These are phyloP conservation scores for Ariopsis seemanni DNA, from an alignment of 2,113 vertebrate genomes.

Conservation along the genomic window DNA sequence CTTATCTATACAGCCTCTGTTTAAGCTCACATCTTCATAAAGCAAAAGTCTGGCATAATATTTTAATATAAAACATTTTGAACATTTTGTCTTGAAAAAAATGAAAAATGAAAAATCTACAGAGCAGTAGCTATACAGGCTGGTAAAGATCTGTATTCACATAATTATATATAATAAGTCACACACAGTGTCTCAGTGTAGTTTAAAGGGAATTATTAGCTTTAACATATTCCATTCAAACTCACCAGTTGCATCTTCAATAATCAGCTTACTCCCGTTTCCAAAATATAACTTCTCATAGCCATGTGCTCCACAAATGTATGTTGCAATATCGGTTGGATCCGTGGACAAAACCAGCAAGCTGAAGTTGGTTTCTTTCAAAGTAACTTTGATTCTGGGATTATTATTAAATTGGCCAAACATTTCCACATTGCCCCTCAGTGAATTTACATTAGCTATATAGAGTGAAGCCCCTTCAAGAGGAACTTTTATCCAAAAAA, in stretches of 20 bases:
- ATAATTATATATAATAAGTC: not conserved
- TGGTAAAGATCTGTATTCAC: not conserved
- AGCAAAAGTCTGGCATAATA: too few relatives aligned
- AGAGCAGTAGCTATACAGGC: not conserved
- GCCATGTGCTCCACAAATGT: not conserved
- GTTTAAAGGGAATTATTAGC: not conserved
- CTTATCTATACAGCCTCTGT: too few relatives aligned
- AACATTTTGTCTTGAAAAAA: not conserved
- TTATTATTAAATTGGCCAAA: constrained; percentile 8
- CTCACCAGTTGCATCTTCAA: not conserved
- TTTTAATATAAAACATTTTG: not conserved
- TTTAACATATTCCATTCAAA: not conserved
- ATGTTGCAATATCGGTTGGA: not conserved
- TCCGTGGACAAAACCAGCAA: not conserved
- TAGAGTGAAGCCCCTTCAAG: not conserved
- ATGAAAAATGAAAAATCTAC: not conserved
- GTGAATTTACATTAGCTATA: not conserved
- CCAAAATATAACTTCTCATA: not conserved
- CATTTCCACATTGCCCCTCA: not conserved
- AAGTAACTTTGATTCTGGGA: not conserved
- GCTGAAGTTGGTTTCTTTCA: not conserved
- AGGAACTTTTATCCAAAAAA: constrained; percentile 19
- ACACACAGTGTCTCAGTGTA: not conserved
- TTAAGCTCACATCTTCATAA: too few relatives aligned
- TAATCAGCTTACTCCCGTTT: not conserved